Percentiles rank a stretch among this genome's conserved stretches.
Conservation (phyloP, 2,797 vertebrate genomes). For the Takifugu rubripes region DNA sequence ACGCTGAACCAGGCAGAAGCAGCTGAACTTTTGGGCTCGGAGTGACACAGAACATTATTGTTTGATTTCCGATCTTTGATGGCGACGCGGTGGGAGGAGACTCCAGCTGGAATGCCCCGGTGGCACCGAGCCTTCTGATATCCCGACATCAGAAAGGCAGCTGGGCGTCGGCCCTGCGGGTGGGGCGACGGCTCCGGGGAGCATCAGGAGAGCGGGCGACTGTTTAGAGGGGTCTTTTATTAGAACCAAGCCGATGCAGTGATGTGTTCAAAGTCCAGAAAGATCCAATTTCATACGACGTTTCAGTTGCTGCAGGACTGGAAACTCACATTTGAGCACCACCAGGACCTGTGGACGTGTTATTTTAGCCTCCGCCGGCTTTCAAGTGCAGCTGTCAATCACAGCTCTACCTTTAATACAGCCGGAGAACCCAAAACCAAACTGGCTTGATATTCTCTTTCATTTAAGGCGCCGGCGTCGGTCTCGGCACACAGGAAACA, state of each 20-base stretch:
- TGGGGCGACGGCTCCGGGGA: too few species aligned
- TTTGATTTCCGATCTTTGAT: conserved; percentile 62
- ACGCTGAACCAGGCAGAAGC: conserved; percentile 56
- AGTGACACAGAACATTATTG: conserved; percentile 56
- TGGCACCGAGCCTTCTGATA: conserved; percentile 25
- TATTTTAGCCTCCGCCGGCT: not conserved
- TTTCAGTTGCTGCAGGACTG: conserved; percentile 1
- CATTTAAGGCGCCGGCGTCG: conserved; percentile 15
- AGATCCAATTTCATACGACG: not conserved
- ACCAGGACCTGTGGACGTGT: too few species aligned
- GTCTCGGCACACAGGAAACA: conserved; percentile 4
- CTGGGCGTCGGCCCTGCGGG: conserved; percentile 38
- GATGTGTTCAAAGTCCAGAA: not conserved
- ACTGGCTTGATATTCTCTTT: conserved; percentile 28
- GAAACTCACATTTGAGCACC: not conserved
- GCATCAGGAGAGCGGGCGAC: conserved; percentile 3
- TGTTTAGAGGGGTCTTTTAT: not conserved
- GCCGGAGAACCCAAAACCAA: conserved; percentile 2
- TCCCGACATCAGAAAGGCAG: conserved; percentile 42
- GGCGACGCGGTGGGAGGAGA: conserved; percentile 48
- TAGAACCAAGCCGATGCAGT: not conserved
- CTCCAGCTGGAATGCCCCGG: conserved; percentile 41
- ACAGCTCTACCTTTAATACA: conserved; percentile 7
- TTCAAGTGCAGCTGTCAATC: conserved; percentile 35
- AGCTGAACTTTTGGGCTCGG: conserved; percentile 43